Conservation (phyloP, 2,113 vertebrate species). For the Aramus guarauna region DNA sequence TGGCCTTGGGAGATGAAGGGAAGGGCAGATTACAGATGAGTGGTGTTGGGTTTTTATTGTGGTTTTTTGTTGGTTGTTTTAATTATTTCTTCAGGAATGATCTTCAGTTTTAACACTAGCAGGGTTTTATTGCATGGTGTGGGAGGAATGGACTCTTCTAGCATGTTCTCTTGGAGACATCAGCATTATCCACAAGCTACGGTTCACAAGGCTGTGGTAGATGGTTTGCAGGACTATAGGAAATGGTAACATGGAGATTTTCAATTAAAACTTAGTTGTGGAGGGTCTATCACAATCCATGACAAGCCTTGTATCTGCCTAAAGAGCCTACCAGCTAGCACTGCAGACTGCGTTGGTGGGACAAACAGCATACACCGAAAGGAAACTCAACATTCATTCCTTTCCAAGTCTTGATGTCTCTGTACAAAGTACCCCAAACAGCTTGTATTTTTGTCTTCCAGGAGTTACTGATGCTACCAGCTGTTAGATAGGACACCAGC, state of each 20-base stretch:
- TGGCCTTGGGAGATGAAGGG: background rate
- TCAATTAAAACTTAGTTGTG: background rate
- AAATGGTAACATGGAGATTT: background rate
- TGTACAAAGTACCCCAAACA: background rate
- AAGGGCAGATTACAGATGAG: background rate
- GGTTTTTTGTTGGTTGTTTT: background rate
- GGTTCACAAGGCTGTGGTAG: fast-evolving
- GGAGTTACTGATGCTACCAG: fast-evolving
- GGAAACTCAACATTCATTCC: background rate
- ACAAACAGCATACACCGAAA: background rate
- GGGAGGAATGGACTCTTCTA: background rate
- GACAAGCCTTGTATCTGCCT: background rate
- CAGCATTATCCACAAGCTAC: background rate
- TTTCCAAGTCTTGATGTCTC: background rate
- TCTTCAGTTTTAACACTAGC: background rate
- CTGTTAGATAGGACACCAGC: background rate
- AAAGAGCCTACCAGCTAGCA: background rate
- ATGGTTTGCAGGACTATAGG: background rate
- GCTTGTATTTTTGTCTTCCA: fast-evolving
- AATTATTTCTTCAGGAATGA: background rate
- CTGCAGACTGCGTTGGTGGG: background rate
- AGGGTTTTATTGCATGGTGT: background rate
- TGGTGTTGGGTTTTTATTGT: background rate
- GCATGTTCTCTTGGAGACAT: background rate
- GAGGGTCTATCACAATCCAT: background rate